Evolutionary conservation across 2,888 invertebrate species (phyloP).

Genomic region (Xestia ashworthii): DNA sequence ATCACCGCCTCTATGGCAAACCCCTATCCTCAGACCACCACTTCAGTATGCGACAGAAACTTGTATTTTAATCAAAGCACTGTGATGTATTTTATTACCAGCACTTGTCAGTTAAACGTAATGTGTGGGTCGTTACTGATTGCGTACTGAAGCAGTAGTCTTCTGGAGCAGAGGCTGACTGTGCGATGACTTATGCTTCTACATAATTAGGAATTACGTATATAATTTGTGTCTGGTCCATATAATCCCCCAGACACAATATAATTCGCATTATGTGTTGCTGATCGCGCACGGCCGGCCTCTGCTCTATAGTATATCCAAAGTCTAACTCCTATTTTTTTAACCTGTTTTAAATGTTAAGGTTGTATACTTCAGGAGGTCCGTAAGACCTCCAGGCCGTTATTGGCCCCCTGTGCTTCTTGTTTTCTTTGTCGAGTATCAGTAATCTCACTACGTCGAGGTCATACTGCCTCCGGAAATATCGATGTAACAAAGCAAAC

Average conservation of each 20-base stretch:
- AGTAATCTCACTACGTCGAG: conserved; percentile 66
- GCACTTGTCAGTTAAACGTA: conserved; percentile 48
- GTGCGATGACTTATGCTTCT: conserved; percentile 53
- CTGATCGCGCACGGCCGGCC: conserved; percentile 63
- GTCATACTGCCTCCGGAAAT: conserved; percentile 76
- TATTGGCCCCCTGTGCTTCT: conserved; percentile 87
- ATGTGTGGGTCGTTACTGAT: conserved; percentile 61
- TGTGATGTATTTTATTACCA: conserved; percentile 66
- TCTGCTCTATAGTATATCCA: conserved; percentile 85
- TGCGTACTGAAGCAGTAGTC: conserved; percentile 78
- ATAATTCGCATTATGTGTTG: conserved; percentile 23
- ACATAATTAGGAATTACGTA: conserved; percentile 22
- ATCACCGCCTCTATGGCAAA: conserved; percentile 84
- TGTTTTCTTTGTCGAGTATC: conserved; percentile 86
- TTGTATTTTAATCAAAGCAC: conserved; percentile 62
- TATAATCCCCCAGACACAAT: conserved; percentile 24
- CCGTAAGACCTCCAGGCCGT: conserved; percentile 79
- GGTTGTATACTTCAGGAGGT: conserved; percentile 85
- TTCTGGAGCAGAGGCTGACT: conserved; percentile 72
- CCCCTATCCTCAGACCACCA: conserved; percentile 77
- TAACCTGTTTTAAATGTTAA: conserved; percentile 90
- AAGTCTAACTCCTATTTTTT: conserved; percentile 90
- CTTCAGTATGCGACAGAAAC: conserved; percentile 77
- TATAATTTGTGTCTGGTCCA: conserved; percentile 24
- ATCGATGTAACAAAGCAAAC: conserved; percentile 71